Evolutionary conservation across 2,797 vertebrate species (phyloP).

Genomic region (Neostethus bicornis): DNA sequence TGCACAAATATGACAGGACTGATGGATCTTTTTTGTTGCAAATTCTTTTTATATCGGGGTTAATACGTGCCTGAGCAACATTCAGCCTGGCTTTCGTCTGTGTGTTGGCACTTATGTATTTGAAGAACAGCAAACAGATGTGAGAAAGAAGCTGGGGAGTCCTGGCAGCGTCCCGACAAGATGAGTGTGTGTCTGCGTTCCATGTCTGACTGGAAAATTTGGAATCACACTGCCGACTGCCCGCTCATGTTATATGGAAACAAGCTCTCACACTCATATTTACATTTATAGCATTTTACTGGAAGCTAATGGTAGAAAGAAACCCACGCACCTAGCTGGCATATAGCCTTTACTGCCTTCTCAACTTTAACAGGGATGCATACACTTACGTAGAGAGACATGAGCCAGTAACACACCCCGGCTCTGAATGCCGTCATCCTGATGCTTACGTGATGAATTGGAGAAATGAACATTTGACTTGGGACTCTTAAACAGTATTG

Average conservation of each 20-base stretch:
- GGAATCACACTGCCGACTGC: constrained; percentile 31
- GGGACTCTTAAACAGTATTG: constrained; percentile 13
- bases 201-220: constrained; percentile 64
- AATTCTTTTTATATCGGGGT: constrained; percentile 26
- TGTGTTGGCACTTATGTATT: constrained; percentile 17
- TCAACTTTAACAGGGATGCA: constrained; percentile 54
- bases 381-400: constrained; percentile 25
- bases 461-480: constrained; percentile 30
- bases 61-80: background rate
- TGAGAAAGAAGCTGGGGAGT: constrained; percentile 36
- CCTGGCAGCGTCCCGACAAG: constrained; percentile 44
- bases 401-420: constrained; percentile 53
- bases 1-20: constrained; percentile 2
- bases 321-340: constrained; percentile 26
- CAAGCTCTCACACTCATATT: constrained; percentile 32
- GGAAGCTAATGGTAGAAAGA: constrained; percentile 34
- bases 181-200: constrained; percentile 70
- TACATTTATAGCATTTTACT: constrained; percentile 54
- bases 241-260: constrained; percentile 53
- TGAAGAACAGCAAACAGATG: constrained; percentile 59
- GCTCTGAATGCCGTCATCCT: constrained; percentile 51
- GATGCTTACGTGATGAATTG: constrained; percentile 28
- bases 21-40: background rate
- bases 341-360: constrained; percentile 41
- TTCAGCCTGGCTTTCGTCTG: constrained; percentile 2